These are phyloP conservation scores for Rissa tridactyla DNA, from an alignment of 2,113 vertebrate species.

Conservation along the genomic window DNA sequence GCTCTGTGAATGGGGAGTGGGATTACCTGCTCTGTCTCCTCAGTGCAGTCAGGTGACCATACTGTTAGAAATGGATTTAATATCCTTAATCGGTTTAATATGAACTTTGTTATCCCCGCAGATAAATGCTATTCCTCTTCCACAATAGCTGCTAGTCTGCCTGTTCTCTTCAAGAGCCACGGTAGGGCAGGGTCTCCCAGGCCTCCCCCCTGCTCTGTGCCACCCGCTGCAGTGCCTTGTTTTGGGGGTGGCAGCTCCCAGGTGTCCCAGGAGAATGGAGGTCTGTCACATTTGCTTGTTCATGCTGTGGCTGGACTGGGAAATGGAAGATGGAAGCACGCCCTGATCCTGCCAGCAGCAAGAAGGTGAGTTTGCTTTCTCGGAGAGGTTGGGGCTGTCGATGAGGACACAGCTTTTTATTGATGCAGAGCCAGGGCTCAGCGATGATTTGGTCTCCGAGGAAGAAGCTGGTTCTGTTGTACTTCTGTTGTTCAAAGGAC, in stretches of 20 bases:
- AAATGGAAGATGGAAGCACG: accelerated
- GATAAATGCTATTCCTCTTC: neutral
- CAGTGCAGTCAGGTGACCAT: neutral
- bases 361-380: neutral
- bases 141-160: neutral
- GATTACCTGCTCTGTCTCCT: neutral
- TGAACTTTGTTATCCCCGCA: slow-evolving; percentile 39
- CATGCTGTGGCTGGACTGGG: accelerated
- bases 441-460: neutral
- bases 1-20: neutral
- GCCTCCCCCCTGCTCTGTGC: neutral
- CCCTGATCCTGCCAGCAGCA: neutral
- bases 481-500: neutral
- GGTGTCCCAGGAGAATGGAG: neutral
- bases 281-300: neutral
- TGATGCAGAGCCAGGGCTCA: neutral
- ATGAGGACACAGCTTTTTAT: accelerated
- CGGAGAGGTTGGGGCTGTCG: neutral
- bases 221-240: accelerated
- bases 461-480: neutral
- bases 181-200: neutral
- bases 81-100: slow-evolving; percentile 33
- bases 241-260: neutral
- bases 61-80: neutral
- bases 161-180: neutral